Conservation (phyloP, 2,113 vertebrate species). For the Calypte anna region DNA sequence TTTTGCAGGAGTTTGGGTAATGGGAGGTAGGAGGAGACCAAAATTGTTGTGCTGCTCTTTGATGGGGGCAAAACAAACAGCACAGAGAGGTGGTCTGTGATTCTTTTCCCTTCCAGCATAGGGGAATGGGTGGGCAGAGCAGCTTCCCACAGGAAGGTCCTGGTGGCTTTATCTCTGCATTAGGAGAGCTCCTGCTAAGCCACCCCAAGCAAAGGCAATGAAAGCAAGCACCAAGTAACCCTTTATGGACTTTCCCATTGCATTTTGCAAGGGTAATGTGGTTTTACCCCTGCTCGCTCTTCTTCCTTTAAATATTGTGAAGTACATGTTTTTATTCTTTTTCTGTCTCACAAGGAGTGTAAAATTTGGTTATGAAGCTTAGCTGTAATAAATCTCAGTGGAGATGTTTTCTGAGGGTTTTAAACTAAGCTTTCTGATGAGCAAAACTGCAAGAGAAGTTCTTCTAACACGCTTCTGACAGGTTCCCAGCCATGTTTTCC, state of each 20-base stretch:
- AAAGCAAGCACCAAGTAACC: neutral
- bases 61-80: neutral
- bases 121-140: conserved; percentile 1
- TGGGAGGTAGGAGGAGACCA: neutral
- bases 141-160: neutral
- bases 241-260: neutral
- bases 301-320: neutral
- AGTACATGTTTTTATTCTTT: neutral
- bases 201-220: neutral
- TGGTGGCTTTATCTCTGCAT: conserved; percentile 18
- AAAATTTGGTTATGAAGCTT: neutral
- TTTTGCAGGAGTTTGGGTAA: neutral
- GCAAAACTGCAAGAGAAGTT: neutral
- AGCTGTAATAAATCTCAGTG: accelerated
- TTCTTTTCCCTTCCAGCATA: neutral
- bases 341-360: neutral
- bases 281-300: neutral
- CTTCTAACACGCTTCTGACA: neutral
- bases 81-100: neutral
- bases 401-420: neutral
- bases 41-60: conserved; percentile 15
- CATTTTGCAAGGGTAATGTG: neutral
- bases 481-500: conserved; percentile 23
- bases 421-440: neutral
- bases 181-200: conserved; percentile 15